Percentiles rank a stretch among this genome's conserved stretches.
phyloP scores from a whole-genome alignment of 2,888 invertebrate species.

The Carcina quercana region DNA sequence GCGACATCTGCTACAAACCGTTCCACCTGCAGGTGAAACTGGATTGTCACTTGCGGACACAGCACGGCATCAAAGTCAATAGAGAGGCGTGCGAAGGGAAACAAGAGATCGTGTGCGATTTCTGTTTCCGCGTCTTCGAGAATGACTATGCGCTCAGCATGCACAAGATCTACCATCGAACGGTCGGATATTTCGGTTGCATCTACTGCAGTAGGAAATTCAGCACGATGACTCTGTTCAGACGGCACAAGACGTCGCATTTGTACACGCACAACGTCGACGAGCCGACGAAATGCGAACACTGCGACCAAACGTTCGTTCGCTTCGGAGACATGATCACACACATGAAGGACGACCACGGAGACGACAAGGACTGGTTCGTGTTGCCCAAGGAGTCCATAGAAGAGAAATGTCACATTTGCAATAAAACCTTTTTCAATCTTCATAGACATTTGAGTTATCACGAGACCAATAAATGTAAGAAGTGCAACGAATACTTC shows the following conservation, averaged over 20 bases:
- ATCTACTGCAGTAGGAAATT: slow-evolving; percentile 68
- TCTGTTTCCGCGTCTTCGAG: slow-evolving; percentile 62
- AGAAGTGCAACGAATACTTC: slow-evolving; percentile 66
- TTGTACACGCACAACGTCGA: slow-evolving; percentile 54
- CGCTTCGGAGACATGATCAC: slow-evolving; percentile 68
- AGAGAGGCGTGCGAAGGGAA: slow-evolving; percentile 37
- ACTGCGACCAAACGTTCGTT: slow-evolving; percentile 71
- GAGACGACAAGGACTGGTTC: slow-evolving; percentile 64
- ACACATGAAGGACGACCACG: slow-evolving; percentile 63
- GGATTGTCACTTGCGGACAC: slow-evolving; percentile 60
- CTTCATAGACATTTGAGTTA: slow-evolving; percentile 57
- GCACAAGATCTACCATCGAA: slow-evolving; percentile 63
- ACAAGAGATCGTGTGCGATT: slow-evolving; percentile 58
- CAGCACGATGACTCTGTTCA: slow-evolving; percentile 57
- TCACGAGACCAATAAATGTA: slow-evolving; percentile 65
- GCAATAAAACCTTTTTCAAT: slow-evolving; percentile 59
- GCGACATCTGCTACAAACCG: slow-evolving; percentile 62
- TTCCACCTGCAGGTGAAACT: slow-evolving; percentile 66
- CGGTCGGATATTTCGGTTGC: slow-evolving; percentile 61
- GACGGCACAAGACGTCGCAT: slow-evolving; percentile 69
- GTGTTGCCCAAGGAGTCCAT: slow-evolving; percentile 55
- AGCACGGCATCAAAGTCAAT: slow-evolving; percentile 43
- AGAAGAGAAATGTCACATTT: slow-evolving; percentile 57
- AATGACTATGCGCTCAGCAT: slow-evolving; percentile 51
- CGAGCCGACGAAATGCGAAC: slow-evolving; percentile 62